phyloP scores from a whole-genome alignment of 92 coral and sea anemone genomes.

The Heliopora coerulea region DNA sequence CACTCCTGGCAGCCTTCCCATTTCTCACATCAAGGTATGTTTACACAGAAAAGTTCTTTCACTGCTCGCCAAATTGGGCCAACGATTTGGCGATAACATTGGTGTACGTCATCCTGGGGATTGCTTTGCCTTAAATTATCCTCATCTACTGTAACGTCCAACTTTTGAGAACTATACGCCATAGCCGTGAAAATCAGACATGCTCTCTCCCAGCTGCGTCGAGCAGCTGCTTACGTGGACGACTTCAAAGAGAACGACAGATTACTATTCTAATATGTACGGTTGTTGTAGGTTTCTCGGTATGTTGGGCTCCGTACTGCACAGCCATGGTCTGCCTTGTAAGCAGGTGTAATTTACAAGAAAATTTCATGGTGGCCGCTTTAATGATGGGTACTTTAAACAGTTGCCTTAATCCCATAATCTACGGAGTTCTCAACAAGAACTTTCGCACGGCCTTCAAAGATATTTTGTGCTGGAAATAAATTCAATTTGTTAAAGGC shows the following conservation, averaged over 20 bases:
- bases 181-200: no score
- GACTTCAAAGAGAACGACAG: neutral
- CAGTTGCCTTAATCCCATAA: slow-evolving; percentile 10
- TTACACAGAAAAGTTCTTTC: neutral
- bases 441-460: no score
- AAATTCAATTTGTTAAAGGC: no score
- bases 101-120: neutral
- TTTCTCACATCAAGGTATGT: slow-evolving; percentile 6
- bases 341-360: neutral
- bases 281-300: slow-evolving; percentile 7
- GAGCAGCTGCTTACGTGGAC: neutral
- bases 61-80: slow-evolving; percentile 27
- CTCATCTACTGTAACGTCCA: neutral
- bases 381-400: slow-evolving; percentile 3
- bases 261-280: slow-evolving; percentile 6
- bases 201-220: no score
- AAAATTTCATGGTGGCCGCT: neutral
- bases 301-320: slow-evolving; percentile 38
- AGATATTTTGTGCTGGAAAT: no score
- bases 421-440: no score
- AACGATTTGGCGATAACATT: slow-evolving; percentile 7
- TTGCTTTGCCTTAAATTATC: neutral
- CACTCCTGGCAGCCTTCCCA: slow-evolving; percentile 9
- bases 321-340: slow-evolving; percentile 22
- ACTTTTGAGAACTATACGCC: no score